A percentile compares a stretch with the other conserved stretches of the same genome.
Conservation (phyloP, 2,888 invertebrate genomes). For the Ennomos erosarius region DNA sequence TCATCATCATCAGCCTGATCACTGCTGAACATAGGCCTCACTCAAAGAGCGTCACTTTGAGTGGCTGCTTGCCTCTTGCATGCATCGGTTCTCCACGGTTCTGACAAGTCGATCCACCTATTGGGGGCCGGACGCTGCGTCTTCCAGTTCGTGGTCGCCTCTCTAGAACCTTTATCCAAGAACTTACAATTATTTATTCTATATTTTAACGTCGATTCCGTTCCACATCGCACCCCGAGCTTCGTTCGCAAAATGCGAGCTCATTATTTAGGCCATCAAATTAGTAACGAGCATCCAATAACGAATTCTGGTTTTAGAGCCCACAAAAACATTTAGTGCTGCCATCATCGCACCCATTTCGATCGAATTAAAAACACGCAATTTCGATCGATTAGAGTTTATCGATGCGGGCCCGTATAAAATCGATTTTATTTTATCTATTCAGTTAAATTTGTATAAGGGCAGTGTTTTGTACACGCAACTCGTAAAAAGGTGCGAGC, state of each 20-base stretch:
- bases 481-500: conserved; percentile 8
- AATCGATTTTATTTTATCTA: conserved; percentile 22
- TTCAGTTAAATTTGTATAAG: conserved; percentile 10
- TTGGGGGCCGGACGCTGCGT: no score
- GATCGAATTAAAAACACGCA: conserved; percentile 31
- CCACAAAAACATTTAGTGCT: conserved; percentile 50
- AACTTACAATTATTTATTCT: no score
- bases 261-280: conserved; percentile 58
- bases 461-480: conserved; percentile 5
- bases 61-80: no score
- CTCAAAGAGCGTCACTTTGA: no score
- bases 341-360: conserved; percentile 42
- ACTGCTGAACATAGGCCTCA: no score
- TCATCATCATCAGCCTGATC: no score
- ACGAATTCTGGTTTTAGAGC: conserved; percentile 42
- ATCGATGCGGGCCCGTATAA: conserved; percentile 23
- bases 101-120: no score
- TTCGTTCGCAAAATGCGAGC: conserved; percentile 40
- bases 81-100: no score
- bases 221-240: background rate
- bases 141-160: no score
- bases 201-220: no score
- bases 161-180: no score
- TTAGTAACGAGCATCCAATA: conserved; percentile 49
- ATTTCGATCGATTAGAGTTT: conserved; percentile 26